A percentile compares a stretch with the other conserved stretches of the same genome.
phyloP scores from a whole-genome alignment of 2,888 invertebrate species.

The Watsonalla cultraria region DNA sequence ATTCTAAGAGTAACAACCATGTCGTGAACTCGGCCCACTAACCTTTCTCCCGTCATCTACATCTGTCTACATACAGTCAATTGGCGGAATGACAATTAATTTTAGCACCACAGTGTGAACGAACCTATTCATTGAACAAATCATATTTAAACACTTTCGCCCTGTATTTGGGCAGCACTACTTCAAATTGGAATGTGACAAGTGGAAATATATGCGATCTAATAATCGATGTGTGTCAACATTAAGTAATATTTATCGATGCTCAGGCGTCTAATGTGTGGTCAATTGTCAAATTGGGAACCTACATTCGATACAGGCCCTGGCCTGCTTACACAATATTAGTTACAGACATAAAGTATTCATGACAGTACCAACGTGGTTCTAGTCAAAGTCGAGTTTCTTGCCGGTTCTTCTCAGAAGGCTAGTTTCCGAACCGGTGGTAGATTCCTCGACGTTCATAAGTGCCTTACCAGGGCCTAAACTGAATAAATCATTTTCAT shows the following conservation, averaged over 20 bases:
- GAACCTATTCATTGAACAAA: constrained; percentile 38
- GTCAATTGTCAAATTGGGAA: neutral
- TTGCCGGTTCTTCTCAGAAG: too few species aligned
- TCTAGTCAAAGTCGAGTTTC: too few species aligned
- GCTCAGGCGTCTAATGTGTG: neutral
- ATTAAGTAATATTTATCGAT: neutral
- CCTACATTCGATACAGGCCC: neutral
- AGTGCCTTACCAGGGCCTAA: too few species aligned
- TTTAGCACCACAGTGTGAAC: constrained; percentile 49
- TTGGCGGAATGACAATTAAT: constrained; percentile 58
- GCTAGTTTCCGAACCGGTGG: too few species aligned
- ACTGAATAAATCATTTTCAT: too few species aligned
- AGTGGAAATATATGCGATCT: neutral
- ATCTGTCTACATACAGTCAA: constrained; percentile 60
- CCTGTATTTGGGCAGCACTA: constrained; percentile 23
- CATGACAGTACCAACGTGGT: too few species aligned
- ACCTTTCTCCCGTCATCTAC: constrained; percentile 34
- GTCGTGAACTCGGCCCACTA: constrained; percentile 36
- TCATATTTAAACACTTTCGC: constrained; percentile 33
- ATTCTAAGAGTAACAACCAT: constrained; percentile 10
- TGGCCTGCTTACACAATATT: too few species aligned
- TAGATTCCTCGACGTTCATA: too few species aligned
- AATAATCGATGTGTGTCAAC: neutral
- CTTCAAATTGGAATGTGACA: neutral
- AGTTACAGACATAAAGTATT: too few species aligned